Conservation (phyloP, 2,888 invertebrate species). For the Aricia artaxerxes region DNA sequence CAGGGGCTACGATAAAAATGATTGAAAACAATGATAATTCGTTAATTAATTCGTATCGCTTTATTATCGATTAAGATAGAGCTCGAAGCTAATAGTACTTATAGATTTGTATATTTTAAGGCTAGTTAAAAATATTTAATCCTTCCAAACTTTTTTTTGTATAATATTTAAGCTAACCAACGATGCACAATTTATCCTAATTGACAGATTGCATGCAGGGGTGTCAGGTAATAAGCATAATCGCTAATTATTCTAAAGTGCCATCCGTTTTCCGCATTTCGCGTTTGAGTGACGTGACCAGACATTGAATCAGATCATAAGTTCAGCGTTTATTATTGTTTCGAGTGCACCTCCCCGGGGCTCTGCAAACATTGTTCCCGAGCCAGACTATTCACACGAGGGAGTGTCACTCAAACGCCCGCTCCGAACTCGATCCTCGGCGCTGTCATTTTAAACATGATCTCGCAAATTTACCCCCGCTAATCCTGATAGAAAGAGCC, state of each 20-base stretch:
- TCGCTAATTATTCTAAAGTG: neutral
- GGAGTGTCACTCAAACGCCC: conserved; percentile 73
- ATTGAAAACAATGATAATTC: neutral
- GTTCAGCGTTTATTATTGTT: conserved; percentile 28
- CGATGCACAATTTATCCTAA: too few species aligned
- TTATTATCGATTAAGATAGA: neutral
- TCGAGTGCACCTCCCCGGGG: conserved; percentile 21
- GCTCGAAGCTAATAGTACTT: neutral
- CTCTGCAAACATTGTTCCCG: conserved; percentile 59
- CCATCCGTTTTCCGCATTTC: conserved; percentile 16
- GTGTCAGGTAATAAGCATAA: neutral
- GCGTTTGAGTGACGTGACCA: conserved; percentile 16
- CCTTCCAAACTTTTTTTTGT: neutral
- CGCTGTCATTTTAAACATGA: conserved; percentile 58
- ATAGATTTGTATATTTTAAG: neutral
- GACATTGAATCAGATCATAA: conserved; percentile 25
- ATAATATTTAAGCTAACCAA: neutral
- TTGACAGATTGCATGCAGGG: neutral
- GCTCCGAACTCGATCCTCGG: conserved; percentile 67
- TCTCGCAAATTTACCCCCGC: conserved; percentile 48
- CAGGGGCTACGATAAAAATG: conserved; percentile 11
- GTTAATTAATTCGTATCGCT: conserved; percentile 10
- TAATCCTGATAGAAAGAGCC: conserved; percentile 41
- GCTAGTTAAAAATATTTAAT: neutral
- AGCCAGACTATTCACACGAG: conserved; percentile 54